These are phyloP conservation scores for Paramormyrops kingsleyae DNA, from an alignment of 2,113 vertebrate species.

Conservation along the genomic window DNA sequence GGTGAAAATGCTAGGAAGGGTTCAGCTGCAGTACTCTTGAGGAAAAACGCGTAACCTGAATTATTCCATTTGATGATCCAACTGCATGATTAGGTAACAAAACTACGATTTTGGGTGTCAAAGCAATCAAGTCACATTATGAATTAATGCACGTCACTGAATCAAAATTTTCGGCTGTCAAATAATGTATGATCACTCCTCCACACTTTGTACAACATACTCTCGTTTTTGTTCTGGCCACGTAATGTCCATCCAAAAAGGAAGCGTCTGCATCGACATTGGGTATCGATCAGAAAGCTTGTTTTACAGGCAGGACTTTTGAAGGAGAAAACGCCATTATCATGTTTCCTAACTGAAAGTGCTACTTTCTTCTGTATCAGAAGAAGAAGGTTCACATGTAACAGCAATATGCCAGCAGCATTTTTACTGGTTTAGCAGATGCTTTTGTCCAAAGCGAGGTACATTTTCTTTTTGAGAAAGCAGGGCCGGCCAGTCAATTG, in stretches of 20 bases:
- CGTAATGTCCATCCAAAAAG: neutral
- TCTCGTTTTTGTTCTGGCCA: neutral
- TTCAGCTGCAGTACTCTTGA: neutral
- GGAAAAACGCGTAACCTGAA: neutral
- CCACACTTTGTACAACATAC: neutral
- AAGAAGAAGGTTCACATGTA: neutral
- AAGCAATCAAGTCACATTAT: neutral
- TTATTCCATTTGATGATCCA: neutral
- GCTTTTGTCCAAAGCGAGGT: neutral
- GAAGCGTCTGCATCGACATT: neutral
- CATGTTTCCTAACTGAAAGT: neutral
- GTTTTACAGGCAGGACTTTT: neutral
- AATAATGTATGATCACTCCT: neutral
- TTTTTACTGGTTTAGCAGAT: neutral
- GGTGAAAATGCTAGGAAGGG: neutral
- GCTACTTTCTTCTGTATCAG: neutral
- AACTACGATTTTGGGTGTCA: neutral
- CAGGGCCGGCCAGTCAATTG: neutral
- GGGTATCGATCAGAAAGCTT: neutral
- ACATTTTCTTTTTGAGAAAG: neutral
- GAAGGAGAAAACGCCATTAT: neutral
- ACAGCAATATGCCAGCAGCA: neutral
- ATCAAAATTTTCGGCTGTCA: neutral
- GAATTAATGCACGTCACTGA: neutral
- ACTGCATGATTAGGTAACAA: neutral